phyloP scores from a whole-genome alignment of 2,113 vertebrate genomes.

The Charadrius vociferus region DNA sequence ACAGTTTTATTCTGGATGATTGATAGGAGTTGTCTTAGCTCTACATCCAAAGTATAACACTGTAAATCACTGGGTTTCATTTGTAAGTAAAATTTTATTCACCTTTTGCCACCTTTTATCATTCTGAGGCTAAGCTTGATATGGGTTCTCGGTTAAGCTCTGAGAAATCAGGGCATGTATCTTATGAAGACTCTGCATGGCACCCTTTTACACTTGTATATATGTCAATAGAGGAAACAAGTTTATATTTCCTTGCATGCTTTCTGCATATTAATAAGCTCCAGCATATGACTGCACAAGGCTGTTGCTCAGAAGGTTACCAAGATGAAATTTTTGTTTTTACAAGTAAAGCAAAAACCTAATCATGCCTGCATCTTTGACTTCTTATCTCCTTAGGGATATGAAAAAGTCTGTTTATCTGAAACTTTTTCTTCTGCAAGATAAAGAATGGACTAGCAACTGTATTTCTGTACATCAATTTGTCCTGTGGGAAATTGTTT shows the following conservation, averaged over 20 bases:
- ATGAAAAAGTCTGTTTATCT: neutral
- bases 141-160: neutral
- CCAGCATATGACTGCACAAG: neutral
- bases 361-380: neutral
- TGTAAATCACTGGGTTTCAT: constrained; percentile 62
- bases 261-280: constrained; percentile 18
- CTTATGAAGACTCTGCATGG: neutral
- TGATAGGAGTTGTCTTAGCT: constrained; percentile 23
- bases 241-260: neutral
- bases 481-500: constrained; percentile 8
- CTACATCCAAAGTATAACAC: constrained; percentile 1
- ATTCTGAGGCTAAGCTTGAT: constrained; percentile 25
- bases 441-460: neutral
- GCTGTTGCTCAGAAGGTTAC: neutral
- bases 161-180: neutral
- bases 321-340: neutral
- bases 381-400: neutral
- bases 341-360: neutral
- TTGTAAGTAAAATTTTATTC: constrained; percentile 51
- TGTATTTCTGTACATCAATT: neutral
- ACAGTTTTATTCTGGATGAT: constrained; percentile 20
- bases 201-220: neutral
- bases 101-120: constrained; percentile 47
- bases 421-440: neutral
- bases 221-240: neutral